These are phyloP conservation scores for Hydropsyche betteni DNA, from an alignment of 2,888 invertebrate genomes.

Conservation along the genomic window DNA sequence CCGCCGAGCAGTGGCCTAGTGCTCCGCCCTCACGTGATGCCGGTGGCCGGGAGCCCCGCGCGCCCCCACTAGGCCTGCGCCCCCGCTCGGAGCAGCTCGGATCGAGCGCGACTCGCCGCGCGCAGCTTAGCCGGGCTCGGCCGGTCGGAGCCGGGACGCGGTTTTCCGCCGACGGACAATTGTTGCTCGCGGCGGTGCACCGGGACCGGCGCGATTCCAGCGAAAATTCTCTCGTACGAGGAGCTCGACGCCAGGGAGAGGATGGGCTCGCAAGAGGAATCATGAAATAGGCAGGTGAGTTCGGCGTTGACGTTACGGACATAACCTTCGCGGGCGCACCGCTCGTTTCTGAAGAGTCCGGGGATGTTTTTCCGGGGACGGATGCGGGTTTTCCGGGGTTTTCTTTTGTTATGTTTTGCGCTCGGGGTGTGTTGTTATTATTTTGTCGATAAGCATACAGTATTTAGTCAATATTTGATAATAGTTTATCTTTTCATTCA, in stretches of 20 bases:
- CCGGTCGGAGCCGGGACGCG: background rate
- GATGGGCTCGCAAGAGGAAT: slow-evolving; percentile 50
- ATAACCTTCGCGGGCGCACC: background rate
- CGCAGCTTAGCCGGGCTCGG: background rate
- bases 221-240: slow-evolving; percentile 22
- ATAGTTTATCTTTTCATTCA: too few relatives aligned
- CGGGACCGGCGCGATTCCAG: background rate
- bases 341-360: too few relatives aligned
- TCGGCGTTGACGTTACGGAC: background rate
- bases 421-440: background rate
- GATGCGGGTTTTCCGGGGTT: background rate
- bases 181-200: slow-evolving; percentile 26
- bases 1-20: slow-evolving; percentile 1
- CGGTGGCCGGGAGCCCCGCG: background rate
- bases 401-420: background rate
- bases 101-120: background rate
- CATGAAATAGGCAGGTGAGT: slow-evolving; percentile 51
- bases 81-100: background rate
- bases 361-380: background rate
- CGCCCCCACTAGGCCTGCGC: background rate
- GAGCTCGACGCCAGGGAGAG: slow-evolving; percentile 41
- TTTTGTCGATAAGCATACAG: too few relatives aligned
- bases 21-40: background rate
- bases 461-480: too few relatives aligned
- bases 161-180: slow-evolving; percentile 26